phyloP scores from a whole-genome alignment of 2,888 invertebrate genomes.

The Platycheirus rosarum region DNA sequence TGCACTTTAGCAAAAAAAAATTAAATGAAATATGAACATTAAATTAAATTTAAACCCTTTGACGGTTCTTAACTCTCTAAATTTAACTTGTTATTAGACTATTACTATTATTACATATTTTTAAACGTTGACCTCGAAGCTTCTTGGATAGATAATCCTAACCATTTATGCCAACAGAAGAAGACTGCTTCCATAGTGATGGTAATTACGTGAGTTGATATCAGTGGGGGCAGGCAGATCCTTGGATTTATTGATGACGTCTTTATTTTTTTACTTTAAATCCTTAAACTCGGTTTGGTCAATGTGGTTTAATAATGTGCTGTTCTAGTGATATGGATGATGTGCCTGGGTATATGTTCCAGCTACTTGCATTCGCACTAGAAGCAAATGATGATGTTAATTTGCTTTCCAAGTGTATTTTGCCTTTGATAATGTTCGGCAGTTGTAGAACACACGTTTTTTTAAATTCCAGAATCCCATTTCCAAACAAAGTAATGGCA shows the following conservation, averaged over 20 bases:
- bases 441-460: too few species aligned
- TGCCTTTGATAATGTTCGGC: neutral
- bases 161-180: neutral
- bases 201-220: neutral
- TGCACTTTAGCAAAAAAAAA: too few species aligned
- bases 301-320: neutral
- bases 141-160: too few species aligned
- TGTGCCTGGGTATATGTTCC: neutral
- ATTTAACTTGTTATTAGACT: too few species aligned
- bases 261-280: too few species aligned
- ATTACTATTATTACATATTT: too few species aligned
- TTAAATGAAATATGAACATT: too few species aligned
- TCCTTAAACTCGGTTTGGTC: neutral
- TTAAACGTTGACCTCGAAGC: too few species aligned
- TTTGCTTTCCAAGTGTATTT: neutral
- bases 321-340: neutral
- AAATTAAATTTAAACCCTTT: too few species aligned
- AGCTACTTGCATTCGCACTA: neutral
- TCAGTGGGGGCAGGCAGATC: neutral
- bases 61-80: too few species aligned
- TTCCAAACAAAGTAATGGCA: too few species aligned
- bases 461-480: too few species aligned
- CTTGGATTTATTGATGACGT: neutral
- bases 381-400: conserved; percentile 3
- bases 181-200: neutral